phyloP scores from a whole-genome alignment of 2,113 vertebrate genomes.

The Sorex araneus region DNA sequence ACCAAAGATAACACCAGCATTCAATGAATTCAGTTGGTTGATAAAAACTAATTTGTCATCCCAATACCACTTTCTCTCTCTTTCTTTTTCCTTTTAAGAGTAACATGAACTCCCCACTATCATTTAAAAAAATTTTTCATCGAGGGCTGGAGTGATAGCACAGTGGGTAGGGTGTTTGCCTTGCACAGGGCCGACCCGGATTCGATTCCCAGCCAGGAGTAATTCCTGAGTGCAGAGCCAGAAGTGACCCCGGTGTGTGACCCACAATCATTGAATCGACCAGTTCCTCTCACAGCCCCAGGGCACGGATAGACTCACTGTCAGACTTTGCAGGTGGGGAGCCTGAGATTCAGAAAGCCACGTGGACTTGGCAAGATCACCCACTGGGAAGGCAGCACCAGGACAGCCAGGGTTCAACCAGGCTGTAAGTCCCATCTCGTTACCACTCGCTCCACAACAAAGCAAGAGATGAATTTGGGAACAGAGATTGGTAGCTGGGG shows the following conservation, averaged over 20 bases:
- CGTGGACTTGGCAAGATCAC: not conserved
- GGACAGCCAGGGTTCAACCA: not conserved
- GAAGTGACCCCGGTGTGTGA: too few species aligned
- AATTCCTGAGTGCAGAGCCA: too few species aligned
- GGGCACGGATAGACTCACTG: not conserved
- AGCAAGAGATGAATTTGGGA: not conserved
- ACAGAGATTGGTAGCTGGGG: not conserved
- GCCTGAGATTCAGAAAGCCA: not conserved
- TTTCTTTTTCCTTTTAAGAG: too few species aligned
- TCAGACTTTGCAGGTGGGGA: not conserved
- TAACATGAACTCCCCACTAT: too few species aligned
- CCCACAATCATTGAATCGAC: not conserved
- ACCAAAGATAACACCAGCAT: not conserved
- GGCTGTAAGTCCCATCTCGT: not conserved
- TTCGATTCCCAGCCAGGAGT: too few species aligned
- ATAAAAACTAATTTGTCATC: slow-evolving; percentile 2
- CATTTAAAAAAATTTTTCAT: too few species aligned
- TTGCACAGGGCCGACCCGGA: too few species aligned
- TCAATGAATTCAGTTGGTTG: slow-evolving; percentile 20
- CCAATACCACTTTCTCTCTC: not conserved
- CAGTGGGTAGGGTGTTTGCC: too few species aligned
- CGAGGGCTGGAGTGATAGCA: too few species aligned
- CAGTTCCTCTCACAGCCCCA: not conserved
- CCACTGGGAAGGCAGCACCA: not conserved
- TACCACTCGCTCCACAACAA: too few species aligned